Conservation (phyloP, 1,140 invertebrate species). For the Epicauta chinensis region DNA sequence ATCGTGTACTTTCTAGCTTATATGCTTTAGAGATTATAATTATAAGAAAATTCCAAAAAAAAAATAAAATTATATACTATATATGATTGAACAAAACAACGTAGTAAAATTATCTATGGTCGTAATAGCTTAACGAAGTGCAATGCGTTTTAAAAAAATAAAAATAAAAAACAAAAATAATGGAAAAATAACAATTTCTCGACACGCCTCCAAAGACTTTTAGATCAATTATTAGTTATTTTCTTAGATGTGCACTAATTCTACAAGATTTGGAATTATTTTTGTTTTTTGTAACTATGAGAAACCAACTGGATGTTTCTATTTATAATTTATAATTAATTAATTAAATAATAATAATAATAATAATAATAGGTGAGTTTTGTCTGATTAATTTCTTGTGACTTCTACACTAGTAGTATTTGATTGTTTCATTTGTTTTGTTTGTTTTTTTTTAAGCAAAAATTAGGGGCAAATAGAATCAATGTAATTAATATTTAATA, state of each 20-base stretch:
- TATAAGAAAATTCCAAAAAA: too few species aligned
- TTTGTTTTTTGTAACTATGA: too few species aligned
- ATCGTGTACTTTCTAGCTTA: too few species aligned
- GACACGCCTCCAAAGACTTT: constrained; percentile 18
- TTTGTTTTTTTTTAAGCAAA: constrained; percentile 18
- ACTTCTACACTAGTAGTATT: constrained; percentile 34
- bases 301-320: too few species aligned
- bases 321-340: too few species aligned
- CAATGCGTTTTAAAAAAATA: constrained; percentile 22
- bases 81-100: constrained; percentile 14
- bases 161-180: too few species aligned
- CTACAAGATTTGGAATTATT: constrained; percentile 10
- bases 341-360: too few species aligned
- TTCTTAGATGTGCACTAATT: constrained; percentile 14
- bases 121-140: constrained; percentile 26
- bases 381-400: constrained; percentile 16
- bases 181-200: too few species aligned
- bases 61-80: too few species aligned
- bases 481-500: too few species aligned
- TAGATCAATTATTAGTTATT: constrained; percentile 19
- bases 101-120: constrained; percentile 22
- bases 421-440: constrained; percentile 19
- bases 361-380: constrained; percentile 15
- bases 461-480: too few species aligned
- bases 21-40: too few species aligned